phyloP scores from a whole-genome alignment of 1,140 invertebrate species.

The Ericerus pela region DNA sequence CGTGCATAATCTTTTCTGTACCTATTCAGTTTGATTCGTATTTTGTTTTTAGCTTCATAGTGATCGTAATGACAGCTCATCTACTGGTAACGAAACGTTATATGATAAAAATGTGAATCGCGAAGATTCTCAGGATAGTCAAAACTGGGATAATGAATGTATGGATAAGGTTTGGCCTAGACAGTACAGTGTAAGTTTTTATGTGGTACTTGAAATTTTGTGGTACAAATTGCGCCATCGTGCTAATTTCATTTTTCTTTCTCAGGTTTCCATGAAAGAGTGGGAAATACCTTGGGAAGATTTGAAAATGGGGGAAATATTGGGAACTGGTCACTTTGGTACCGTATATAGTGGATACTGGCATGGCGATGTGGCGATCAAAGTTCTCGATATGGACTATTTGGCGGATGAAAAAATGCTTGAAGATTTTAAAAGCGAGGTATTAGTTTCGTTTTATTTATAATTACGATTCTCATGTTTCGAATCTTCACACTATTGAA shows the following conservation, averaged over 20 bases:
- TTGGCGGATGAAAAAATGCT: conserved; percentile 79
- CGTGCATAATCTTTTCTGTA: not conserved
- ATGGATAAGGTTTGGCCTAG: conserved; percentile 53
- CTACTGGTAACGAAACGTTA: not conserved
- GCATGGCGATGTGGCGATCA: conserved; percentile 98
- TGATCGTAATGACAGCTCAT: too few species aligned
- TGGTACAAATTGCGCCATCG: conserved; percentile 16
- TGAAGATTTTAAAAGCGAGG: conserved; percentile 88
- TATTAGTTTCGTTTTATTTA: conserved; percentile 30
- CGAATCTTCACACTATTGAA: too few species aligned
- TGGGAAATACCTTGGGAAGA: conserved; percentile 97
- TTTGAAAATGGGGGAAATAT: conserved; percentile 66
- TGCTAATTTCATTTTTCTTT: conserved; percentile 11
- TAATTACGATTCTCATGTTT: too few species aligned
- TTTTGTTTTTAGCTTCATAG: too few species aligned
- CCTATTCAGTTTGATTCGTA: not conserved
- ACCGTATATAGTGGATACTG: conserved; percentile 89
- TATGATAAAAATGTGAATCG: conserved; percentile 38
- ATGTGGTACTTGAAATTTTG: conserved; percentile 15
- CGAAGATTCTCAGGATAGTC: conserved; percentile 76
- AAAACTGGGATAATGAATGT: conserved; percentile 49
- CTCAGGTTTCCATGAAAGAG: conserved; percentile 74
- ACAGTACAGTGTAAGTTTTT: conserved; percentile 69
- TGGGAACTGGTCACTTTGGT: conserved; percentile 88
- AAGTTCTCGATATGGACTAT: conserved; percentile 87